phyloP scores from a whole-genome alignment of 92 coral and sea anemone genomes.

The Desmophyllum pertusum region DNA sequence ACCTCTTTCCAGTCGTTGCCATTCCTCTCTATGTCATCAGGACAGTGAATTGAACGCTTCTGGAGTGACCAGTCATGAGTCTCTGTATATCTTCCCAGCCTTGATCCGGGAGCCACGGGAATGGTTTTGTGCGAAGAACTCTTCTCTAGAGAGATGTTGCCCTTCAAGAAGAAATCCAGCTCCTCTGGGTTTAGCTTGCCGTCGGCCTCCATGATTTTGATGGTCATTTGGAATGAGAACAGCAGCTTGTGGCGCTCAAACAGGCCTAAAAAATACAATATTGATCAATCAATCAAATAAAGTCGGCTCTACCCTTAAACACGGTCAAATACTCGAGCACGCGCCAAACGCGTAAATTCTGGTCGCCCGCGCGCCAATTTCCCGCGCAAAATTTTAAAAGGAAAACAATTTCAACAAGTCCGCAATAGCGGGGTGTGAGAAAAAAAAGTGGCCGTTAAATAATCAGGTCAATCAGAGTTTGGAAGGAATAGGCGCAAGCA shows the following conservation, averaged over 20 bases:
- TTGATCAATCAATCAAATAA: too few relatives aligned
- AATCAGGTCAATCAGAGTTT: too few relatives aligned
- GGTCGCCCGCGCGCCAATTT: too few relatives aligned
- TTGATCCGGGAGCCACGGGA: conserved; percentile 96
- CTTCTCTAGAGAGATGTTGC: conserved; percentile 94
- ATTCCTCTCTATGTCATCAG: conserved; percentile 92
- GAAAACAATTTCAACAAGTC: too few relatives aligned
- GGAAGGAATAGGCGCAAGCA: too few relatives aligned
- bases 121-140: conserved; percentile 96
- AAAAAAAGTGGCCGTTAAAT: too few relatives aligned
- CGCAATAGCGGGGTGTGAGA: too few relatives aligned
- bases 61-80: conserved; percentile 83
- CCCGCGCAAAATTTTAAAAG: too few relatives aligned
- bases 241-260: conserved; percentile 96
- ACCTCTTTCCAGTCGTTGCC: conserved; percentile 97
- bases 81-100: conserved; percentile 98
- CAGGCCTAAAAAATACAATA: conserved; percentile 72
- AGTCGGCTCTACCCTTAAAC: too few relatives aligned
- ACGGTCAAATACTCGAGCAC: too few relatives aligned
- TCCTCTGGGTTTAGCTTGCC: conserved; percentile 95
- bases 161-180: conserved; percentile 97
- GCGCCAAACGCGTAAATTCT: too few relatives aligned
- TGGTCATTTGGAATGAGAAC: conserved; percentile 99
- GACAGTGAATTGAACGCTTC: conserved; percentile 83
- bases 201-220: conserved; percentile 97